phyloP scores from a whole-genome alignment of 2,113 vertebrate genomes.

The Castor canadensis region DNA sequence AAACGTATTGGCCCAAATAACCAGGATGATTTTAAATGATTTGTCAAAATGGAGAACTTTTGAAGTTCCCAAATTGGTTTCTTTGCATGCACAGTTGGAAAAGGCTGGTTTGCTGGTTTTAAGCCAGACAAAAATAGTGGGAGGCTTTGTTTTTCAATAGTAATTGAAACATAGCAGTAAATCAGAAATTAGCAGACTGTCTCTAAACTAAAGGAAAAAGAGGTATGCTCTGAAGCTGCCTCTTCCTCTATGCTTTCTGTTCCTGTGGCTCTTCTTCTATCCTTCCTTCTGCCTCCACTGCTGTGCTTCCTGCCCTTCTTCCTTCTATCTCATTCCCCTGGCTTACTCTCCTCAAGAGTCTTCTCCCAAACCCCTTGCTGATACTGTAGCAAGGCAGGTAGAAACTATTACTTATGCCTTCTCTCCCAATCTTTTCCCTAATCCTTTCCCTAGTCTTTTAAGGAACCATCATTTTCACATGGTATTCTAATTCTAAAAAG shows the following conservation, averaged over 20 bases:
- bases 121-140: background rate
- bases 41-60: background rate
- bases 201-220: background rate
- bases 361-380: background rate
- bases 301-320: background rate
- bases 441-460: no score
- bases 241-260: background rate
- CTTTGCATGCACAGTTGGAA: background rate
- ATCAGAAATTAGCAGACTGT: no score
- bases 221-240: background rate
- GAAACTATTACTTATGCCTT: no score
- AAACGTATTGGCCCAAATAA: background rate
- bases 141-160: background rate
- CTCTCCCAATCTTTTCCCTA: no score
- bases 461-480: no score
- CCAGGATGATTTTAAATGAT: background rate
- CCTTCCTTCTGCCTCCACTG: background rate
- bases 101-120: background rate
- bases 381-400: no score
- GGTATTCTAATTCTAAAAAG: no score
- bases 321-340: background rate
- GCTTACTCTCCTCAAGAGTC: background rate
- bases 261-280: background rate
- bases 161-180: background rate
- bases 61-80: background rate